Base-by-base conservation (phyloP, 2,888 invertebrate genomes). In the Incurvaria masculella region DNA sequence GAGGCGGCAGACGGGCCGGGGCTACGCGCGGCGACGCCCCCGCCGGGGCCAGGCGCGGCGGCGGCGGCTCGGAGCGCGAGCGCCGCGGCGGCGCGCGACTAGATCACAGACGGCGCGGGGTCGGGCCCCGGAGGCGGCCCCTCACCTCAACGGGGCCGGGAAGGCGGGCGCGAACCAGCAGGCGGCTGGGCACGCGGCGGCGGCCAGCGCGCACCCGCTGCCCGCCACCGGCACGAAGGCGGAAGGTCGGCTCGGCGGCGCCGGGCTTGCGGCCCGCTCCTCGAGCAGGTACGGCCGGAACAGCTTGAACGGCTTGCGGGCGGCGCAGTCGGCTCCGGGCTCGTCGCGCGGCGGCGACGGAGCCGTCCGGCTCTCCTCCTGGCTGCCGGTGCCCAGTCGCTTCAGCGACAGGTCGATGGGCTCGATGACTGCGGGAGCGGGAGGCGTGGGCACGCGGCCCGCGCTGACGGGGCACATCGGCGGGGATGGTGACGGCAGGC, bases 281-380 rank as follows among this genome's bases (percentile, higher is more conserved):
- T 86, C 88, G 53, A 87, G 78, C 45, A 89, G 74, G 65, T 89
- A 90, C 23, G 89, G 90, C 62, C 89, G 86, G 69, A 90, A 90
- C 39, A 89, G 70, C 63, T 89, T 89, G 57, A 87, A 84, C 46
- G 88, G 87, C 66, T 84, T 85, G 57, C 78, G 75, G 42, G n/a
- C n/a, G n/a, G n/a, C n/a, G n/a, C n/a, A n/a, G 71, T 64, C 45
- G 75, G 64, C 55, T 69, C 68, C 44, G 63, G 58, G 61, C 52
- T 66, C 63, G 51, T 62, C 59, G 48, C 63, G 60, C 33, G 64
- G 61, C 42, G 65, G 60, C 38, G 66, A 59, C 44, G 80, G 78
- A 52, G 67, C 57, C 59, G 55, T 58, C 23, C 50, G 46, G n/a
- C 23, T 18, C 16, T 19, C 27, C 45, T 11, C 45, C 48, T 16